Percentiles rank a stretch among this genome's conserved stretches.
phyloP scores from a whole-genome alignment of 2,888 invertebrate species.

The Dryadula phaetusa region DNA sequence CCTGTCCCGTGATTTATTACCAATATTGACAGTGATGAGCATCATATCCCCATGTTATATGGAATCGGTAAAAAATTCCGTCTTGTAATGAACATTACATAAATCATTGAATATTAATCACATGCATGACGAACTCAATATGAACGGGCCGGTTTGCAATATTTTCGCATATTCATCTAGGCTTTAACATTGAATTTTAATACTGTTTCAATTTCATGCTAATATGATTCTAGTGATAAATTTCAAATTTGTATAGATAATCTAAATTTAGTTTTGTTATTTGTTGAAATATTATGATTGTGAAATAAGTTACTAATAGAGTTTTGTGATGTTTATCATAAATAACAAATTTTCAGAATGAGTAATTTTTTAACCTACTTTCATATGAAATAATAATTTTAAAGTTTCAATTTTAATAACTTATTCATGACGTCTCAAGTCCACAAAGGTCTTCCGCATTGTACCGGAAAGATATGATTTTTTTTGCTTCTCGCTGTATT shows the following conservation, averaged over 20 bases:
- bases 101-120: constrained; percentile 42
- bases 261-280: not conserved
- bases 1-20: constrained; percentile 37
- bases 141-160: constrained; percentile 23
- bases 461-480: no score
- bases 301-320: not conserved
- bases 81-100: constrained; percentile 40
- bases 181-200: constrained; percentile 23
- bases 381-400: no score
- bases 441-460: no score
- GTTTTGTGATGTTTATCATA: no score
- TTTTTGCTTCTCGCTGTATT: no score
- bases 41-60: constrained; percentile 21
- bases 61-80: constrained; percentile 34
- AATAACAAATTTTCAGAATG: no score
- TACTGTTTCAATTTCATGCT: not conserved
- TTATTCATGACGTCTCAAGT: no score
- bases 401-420: no score
- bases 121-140: constrained; percentile 35
- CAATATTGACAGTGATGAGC: constrained; percentile 36
- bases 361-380: no score
- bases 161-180: constrained; percentile 20
- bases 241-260: not conserved
- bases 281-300: not conserved
- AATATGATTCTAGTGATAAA: not conserved